Percentiles rank a stretch among this genome's conserved stretches.
Conservation (phyloP, 2,797 vertebrate species). For the Myiothlypis chrysogaster region DNA sequence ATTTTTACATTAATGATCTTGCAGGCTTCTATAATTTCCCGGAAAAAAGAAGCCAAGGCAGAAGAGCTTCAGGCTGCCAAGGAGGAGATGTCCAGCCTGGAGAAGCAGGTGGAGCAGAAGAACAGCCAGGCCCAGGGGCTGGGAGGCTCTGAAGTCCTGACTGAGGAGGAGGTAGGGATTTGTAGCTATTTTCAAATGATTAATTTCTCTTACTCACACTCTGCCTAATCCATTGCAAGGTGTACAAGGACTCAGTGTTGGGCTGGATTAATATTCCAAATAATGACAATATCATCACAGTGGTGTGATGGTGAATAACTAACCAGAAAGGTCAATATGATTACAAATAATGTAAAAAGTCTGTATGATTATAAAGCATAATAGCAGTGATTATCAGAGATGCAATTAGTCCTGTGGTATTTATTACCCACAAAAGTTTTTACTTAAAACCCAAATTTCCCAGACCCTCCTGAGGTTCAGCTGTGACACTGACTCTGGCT, state of each 20-base stretch:
- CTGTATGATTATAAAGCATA: not conserved
- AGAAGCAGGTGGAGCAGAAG: constrained; percentile 85
- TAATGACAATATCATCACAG: not conserved
- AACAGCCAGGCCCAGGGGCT: constrained; percentile 77
- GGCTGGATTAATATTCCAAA: not conserved
- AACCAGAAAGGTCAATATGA: not conserved
- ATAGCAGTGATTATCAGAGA: not conserved
- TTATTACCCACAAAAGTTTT: not conserved
- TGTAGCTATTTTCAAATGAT: not conserved
- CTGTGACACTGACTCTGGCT: not conserved
- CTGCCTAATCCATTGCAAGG: not conserved
- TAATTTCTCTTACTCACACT: not conserved
- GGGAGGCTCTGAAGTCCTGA: constrained; percentile 83
- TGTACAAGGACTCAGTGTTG: not conserved
- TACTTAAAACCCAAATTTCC: not conserved
- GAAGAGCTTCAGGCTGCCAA: constrained; percentile 92
- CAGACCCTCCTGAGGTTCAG: not conserved
- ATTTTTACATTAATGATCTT: not conserved
- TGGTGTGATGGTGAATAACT: not conserved
- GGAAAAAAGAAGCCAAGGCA: constrained; percentile 92
- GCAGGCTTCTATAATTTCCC: constrained; percentile 91
- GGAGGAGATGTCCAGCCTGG: constrained; percentile 83
- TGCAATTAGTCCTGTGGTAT: not conserved
- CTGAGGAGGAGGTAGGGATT: constrained; percentile 86
- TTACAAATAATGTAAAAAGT: not conserved